Conservation (phyloP, 2,797 vertebrate genomes). For the Diceros bicornis region DNA sequence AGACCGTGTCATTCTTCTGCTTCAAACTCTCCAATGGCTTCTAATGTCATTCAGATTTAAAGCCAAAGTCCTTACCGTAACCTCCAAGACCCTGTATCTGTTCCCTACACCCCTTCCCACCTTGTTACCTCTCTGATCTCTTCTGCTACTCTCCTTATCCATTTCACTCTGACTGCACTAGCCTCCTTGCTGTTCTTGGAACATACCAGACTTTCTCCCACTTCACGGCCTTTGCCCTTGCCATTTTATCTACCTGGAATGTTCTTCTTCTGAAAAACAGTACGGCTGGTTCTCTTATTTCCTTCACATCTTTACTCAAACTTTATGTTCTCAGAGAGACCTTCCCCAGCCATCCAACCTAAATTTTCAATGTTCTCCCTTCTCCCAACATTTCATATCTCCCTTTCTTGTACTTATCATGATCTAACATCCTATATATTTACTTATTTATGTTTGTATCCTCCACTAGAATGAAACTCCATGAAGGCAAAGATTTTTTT, state of each 20-base stretch:
- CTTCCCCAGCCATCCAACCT: background rate
- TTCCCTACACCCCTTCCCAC: background rate
- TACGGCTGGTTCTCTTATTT: background rate
- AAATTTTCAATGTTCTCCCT: background rate
- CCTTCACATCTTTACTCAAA: background rate
- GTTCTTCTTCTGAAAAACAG: background rate
- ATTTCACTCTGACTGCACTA: background rate
- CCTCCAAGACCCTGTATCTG: background rate
- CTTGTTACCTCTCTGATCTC: background rate
- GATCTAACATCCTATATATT: background rate
- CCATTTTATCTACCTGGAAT: background rate
- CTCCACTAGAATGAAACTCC: background rate
- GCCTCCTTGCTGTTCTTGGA: background rate
- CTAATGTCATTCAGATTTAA: background rate
- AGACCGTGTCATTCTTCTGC: background rate
- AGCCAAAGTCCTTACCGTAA: background rate
- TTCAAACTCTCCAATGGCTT: background rate
- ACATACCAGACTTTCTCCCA: background rate
- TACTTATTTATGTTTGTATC: background rate
- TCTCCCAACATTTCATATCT: background rate
- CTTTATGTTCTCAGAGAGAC: background rate
- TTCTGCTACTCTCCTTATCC: background rate
- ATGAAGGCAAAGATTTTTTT: constrained; percentile 3
- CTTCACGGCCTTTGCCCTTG: background rate
- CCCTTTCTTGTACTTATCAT: background rate